A percentile compares a stretch with the other conserved stretches of the same genome.
phyloP scores from a whole-genome alignment of 2,113 vertebrate species.

The Macheiramphus alcinus region DNA sequence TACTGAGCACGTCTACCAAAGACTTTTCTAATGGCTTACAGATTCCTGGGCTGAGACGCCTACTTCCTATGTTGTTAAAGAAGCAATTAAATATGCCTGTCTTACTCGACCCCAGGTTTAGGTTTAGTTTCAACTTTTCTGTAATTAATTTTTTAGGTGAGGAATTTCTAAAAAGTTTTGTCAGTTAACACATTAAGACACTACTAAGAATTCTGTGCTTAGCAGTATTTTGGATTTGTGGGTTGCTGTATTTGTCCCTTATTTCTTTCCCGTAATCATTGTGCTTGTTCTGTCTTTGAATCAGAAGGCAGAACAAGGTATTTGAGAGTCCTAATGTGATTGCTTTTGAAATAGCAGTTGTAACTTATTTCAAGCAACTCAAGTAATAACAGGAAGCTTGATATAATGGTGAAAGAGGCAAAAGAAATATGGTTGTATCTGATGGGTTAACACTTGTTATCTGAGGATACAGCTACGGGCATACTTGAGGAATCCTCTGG shows the following conservation, averaged over 20 bases:
- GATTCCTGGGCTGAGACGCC: background rate
- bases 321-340: background rate
- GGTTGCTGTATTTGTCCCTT: background rate
- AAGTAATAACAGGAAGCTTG: background rate
- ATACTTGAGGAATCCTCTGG: background rate
- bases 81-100: background rate
- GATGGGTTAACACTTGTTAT: background rate
- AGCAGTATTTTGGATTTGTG: background rate
- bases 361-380: background rate
- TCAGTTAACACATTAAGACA: background rate
- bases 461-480: background rate
- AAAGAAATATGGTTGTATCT: background rate
- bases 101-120: background rate
- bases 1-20: background rate
- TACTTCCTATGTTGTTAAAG: background rate
- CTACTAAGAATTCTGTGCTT: background rate
- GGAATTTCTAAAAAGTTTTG: background rate
- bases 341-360: background rate
- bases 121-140: background rate
- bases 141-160: background rate
- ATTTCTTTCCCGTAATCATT: background rate
- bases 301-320: background rate
- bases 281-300: background rate
- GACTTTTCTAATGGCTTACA: background rate
- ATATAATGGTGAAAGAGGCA: background rate